Evolutionary conservation across 2,113 vertebrate species (phyloP), one percentile per base, ranked within the genome.

Genomic region (Onychostoma macrolepis): DNA sequence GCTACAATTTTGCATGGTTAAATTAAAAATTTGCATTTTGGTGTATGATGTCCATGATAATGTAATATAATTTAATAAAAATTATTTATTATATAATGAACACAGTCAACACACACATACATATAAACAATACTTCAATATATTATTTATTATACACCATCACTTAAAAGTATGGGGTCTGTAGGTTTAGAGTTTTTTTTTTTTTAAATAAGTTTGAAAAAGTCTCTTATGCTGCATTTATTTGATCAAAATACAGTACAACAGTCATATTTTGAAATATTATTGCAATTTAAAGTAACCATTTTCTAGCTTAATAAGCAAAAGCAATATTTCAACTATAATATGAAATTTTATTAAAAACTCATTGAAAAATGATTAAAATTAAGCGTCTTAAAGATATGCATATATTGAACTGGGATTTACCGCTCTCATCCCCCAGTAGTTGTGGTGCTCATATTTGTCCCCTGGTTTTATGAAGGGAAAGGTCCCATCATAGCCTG

Each of bases 361-460:
- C 8, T 3, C n/a, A n/a, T n/a, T 24, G 7, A 58, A 58, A 10
- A 24, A 58, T 24, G 8, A 2, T 53, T 53, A 7, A 53, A 53
- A 50, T 13, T 1, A 48, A 48, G 10, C 1, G 10, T 28, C n/a
- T 28, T 28, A 65, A 7, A 11, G 24, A 41, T 41, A 38, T 72
- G 36, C 36, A 41, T 41, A 2, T 24, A 21, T 6, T 12, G 7
- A 26, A 77, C 3, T 30, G 41, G 15, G 75, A 8, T 95, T 93
- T 96, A 99, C 98, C 92, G 95, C 97, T 97, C 98, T 97, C 98
- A 99, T 99, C 53, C 98, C 98, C 91, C 96, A 21, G 80, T 99
- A 99, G 92, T 91, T 96, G 92, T 99, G 97, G 71, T 97, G 94
- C 75, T 97, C 97, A n/a, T 98, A 99, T 92, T 94, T 97, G 93